Conservation (phyloP, 2,797 vertebrate species). For the Tokudaia muenninki region DNA sequence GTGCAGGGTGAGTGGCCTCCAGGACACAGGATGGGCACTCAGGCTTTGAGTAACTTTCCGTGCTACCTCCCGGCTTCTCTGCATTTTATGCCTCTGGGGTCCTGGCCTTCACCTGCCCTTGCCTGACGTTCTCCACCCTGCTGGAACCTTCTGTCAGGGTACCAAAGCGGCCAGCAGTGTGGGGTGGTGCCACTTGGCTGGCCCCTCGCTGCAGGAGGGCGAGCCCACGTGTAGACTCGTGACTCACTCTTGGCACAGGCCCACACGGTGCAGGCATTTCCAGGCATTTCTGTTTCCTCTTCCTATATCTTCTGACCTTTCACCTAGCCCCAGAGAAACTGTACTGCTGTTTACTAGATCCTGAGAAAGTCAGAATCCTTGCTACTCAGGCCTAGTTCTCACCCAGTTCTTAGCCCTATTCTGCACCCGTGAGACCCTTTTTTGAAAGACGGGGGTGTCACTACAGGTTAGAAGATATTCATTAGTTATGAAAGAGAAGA, state of each 20-base stretch:
- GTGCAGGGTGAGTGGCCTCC: not conserved
- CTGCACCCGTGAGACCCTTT: rapidly evolving
- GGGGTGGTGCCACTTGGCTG: not conserved
- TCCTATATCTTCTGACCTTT: constrained; percentile 35
- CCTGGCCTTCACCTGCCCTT: not conserved
- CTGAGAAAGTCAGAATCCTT: not conserved
- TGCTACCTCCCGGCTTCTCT: not conserved
- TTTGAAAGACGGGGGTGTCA: too few relatives aligned
- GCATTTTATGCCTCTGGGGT: not conserved
- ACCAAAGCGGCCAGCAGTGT: not conserved
- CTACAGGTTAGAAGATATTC: not conserved
- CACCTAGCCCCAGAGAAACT: not conserved
- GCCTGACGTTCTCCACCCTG: not conserved
- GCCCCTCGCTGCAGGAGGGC: not conserved
- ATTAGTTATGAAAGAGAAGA: not conserved
- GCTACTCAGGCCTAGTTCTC: not conserved
- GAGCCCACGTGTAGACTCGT: not conserved
- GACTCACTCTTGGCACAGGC: constrained; percentile 44
- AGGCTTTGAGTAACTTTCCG: constrained; percentile 47
- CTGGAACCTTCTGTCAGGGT: not conserved
- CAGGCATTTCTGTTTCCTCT: not conserved
- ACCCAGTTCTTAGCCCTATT: not conserved
- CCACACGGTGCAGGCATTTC: not conserved
- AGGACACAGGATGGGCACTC: not conserved
- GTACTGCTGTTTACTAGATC: not conserved